A percentile compares a stretch with the other conserved stretches of the same genome.
Evolutionary conservation across 2,797 vertebrate species (phyloP).

Genomic region (Propithecus deckenii): DNA sequence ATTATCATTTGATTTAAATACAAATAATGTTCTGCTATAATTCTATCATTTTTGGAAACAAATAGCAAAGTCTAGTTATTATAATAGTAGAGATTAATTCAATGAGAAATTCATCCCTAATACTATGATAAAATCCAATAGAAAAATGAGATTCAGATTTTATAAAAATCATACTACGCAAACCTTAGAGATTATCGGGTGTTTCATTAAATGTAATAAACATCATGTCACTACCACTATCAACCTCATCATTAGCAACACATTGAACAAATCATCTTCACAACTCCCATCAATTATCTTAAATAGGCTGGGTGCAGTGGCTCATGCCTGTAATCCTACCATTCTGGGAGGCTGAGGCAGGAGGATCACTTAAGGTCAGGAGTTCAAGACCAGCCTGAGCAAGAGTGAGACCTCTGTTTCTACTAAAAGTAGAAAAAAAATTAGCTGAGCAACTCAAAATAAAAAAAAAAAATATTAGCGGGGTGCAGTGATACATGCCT

Average conservation of each 20-base stretch:
- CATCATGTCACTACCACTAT: not conserved
- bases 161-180: not conserved
- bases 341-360: no score
- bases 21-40: not conserved
- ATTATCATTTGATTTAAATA: not conserved
- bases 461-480: no score
- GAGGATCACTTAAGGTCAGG: no score
- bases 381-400: no score
- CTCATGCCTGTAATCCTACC: no score
- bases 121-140: not conserved
- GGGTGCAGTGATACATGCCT: no score
- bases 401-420: no score
- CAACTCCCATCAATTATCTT: not conserved
- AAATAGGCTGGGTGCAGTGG: not conserved
- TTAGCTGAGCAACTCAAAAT: no score
- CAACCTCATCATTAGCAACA: not conserved
- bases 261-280: not conserved
- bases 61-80: slow-evolving; percentile 15
- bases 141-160: not conserved
- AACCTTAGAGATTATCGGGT: not conserved
- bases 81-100: not conserved
- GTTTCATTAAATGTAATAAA: not conserved
- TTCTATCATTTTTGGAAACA: not conserved
- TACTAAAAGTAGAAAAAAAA: no score
- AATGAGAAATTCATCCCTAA: not conserved